These are phyloP conservation scores for Sturnira hondurensis DNA, from an alignment of 2,113 vertebrate genomes.

Conservation along the genomic window DNA sequence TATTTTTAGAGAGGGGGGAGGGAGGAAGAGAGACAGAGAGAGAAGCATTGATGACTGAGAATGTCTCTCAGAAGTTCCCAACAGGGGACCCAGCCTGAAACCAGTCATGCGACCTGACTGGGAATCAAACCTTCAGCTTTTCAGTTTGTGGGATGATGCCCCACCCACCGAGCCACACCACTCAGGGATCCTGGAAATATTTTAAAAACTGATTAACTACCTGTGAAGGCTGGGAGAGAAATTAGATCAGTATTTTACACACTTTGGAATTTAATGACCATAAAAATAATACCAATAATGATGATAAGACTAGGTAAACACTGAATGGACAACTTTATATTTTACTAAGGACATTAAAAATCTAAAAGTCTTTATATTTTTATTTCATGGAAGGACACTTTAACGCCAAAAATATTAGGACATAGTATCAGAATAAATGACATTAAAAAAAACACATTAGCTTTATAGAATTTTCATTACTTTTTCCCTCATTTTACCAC, in stretches of 20 bases:
- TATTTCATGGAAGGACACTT: not conserved
- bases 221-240: not conserved
- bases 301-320: not conserved
- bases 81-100: too few relatives aligned
- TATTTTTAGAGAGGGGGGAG: too few relatives aligned
- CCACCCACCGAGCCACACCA: too few relatives aligned
- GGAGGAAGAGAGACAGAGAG: too few relatives aligned
- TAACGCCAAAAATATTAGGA: not conserved
- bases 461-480: not conserved
- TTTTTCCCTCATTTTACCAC: not conserved
- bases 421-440: not conserved
- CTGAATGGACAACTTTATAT: not conserved
- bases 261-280: not conserved
- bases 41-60: too few relatives aligned
- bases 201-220: not conserved
- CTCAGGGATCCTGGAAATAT: not conserved
- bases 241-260: slow-evolving; percentile 11
- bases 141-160: too few relatives aligned
- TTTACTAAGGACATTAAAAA: not conserved
- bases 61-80: too few relatives aligned
- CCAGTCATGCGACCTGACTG: too few relatives aligned
- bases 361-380: not conserved
- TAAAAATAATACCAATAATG: slow-evolving; percentile 9
- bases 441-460: not conserved
- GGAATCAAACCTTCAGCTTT: too few relatives aligned